Evolutionary conservation across 2,888 invertebrate genomes (phyloP), one percentile per base, ranked within the genome.

Genomic region (Penaeus monodon): DNA sequence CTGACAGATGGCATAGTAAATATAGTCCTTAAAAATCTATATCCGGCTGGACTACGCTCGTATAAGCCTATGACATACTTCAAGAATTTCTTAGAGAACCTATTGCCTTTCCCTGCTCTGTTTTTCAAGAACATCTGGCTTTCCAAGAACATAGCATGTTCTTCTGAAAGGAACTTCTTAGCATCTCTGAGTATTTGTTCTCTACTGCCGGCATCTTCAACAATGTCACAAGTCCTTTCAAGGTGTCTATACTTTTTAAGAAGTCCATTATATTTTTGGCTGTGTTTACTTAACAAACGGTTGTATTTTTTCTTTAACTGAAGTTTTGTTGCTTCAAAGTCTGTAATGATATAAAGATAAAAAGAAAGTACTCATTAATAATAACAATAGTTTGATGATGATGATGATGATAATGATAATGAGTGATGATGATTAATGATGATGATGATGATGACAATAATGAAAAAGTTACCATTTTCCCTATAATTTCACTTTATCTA

Each of bases 51-150:
- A 83, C 86, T 87, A n/a, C 79, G 66, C 22, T 65, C 70, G 68
- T 83, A 87, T 20, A 81, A 73, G n/a, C 68, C 64, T 44, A 87
- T 57, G 79, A 87, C 83, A 20, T 83, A 44, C 20, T 73, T 33
- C 78, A 87, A 64, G 20, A 87, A 83, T 24, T 73, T 68, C 68
- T 70, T 83, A 7, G 86, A 87, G 49, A 83, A 87, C 73, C 86
- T n/a, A 64, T 87, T 87, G 17, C 86, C 86, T 65, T 66, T 74
- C 24, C 83, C 83, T 57, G 68, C 20, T 29, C 79, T 68, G 68
- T 87, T 87, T 29, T 73, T 79, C 20, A 82, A 64, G 49, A 87
- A 87, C 86, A 87, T 74, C 66, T 87, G 86, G n/a, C 86, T 87
- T 57, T 87, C 83, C 24, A 87, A 27, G 44, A 87, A 87, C n/a